phyloP scores from a whole-genome alignment of 2,797 vertebrate species.

The Antrozous pallidus region DNA sequence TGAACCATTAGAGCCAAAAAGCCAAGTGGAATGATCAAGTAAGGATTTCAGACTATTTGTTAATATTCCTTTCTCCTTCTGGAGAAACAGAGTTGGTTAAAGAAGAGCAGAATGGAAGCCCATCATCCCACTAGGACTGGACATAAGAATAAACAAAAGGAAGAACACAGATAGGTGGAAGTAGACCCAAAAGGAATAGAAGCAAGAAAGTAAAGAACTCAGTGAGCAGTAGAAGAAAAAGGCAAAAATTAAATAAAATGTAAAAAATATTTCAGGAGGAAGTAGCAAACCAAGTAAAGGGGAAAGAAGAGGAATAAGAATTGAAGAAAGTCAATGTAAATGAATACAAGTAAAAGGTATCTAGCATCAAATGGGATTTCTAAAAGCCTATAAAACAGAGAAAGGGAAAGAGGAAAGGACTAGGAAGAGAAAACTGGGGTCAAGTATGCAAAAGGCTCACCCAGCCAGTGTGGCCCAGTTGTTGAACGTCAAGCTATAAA shows the following conservation, averaged over 20 bases:
- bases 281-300: not conserved
- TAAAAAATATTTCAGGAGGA: not conserved
- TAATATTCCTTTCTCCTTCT: not conserved
- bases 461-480: too few relatives aligned
- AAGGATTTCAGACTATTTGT: constrained; percentile 5
- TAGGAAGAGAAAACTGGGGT: not conserved
- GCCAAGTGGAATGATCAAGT: constrained; percentile 3
- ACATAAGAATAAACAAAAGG: not conserved
- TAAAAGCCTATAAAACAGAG: not conserved
- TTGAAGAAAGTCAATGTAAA: not conserved
- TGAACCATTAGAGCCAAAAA: not conserved
- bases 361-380: not conserved
- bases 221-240: not conserved
- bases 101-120: not conserved
- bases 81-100: not conserved
- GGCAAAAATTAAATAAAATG: not conserved
- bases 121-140: not conserved
- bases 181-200: not conserved
- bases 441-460: too few relatives aligned
- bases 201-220: not conserved
- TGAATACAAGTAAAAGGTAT: not conserved
- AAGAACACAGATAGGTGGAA: not conserved
- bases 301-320: not conserved
- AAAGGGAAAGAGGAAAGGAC: not conserved
- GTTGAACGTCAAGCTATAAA: too few relatives aligned